A percentile compares a stretch with the other conserved stretches of the same genome.
phyloP scores from a whole-genome alignment of 2,888 invertebrate genomes.

The Crematogaster levior region DNA sequence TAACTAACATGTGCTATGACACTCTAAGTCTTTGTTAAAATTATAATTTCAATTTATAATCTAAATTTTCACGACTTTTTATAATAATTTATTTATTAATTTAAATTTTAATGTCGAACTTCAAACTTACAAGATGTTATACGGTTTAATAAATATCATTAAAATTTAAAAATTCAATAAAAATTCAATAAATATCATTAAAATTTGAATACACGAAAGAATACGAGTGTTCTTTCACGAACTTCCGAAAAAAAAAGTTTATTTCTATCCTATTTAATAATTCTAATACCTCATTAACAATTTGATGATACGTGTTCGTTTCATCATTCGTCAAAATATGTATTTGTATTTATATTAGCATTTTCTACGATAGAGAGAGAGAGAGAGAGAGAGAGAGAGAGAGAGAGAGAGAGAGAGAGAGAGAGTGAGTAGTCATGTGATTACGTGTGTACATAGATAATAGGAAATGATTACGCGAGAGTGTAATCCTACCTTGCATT shows the following conservation, averaged over 20 bases:
- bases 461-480: slow-evolving; percentile 33
- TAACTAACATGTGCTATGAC: not conserved
- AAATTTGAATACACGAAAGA: too few species aligned
- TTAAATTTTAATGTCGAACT: not conserved
- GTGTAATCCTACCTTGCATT: slow-evolving; percentile 37
- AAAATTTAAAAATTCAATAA: not conserved
- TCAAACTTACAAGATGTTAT: not conserved
- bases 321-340: not conserved
- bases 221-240: not conserved
- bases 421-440: not conserved
- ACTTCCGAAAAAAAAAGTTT: not conserved
- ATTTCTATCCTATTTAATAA: not conserved
- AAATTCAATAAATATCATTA: too few species aligned
- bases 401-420: not conserved
- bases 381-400: not conserved
- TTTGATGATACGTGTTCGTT: not conserved
- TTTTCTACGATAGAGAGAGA: not conserved
- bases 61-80: not conserved
- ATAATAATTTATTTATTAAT: not conserved
- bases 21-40: not conserved
- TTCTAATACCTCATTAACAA: slow-evolving; percentile 25
- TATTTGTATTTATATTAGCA: not conserved
- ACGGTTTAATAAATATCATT: not conserved
- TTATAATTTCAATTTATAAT: not conserved
- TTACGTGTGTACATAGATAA: not conserved